A percentile compares a stretch with the other conserved stretches of the same genome.
Conservation (phyloP, 2,888 invertebrate species). For the Fragum whitleyi region DNA sequence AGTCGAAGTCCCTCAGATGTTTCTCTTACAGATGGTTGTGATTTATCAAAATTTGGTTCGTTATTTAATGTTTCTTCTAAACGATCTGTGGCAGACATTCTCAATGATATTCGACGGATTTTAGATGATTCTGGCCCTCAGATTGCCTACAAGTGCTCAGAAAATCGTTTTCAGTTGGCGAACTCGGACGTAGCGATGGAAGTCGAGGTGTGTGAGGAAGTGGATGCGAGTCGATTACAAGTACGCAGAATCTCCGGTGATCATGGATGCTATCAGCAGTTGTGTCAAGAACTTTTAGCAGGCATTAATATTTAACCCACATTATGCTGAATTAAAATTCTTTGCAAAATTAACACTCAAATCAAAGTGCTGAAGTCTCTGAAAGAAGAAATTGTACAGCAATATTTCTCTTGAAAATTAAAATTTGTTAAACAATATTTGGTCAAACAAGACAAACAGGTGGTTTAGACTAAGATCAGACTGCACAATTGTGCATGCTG, state of each 20-base stretch:
- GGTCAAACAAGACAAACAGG: too few species aligned
- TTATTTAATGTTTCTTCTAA: slow-evolving; percentile 68
- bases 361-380: too few species aligned
- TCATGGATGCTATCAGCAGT: slow-evolving; percentile 76
- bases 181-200: slow-evolving; percentile 79
- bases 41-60: slow-evolving; percentile 56
- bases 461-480: too few species aligned
- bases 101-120: slow-evolving; percentile 76
- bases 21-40: slow-evolving; percentile 35
- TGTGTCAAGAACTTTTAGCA: slow-evolving; percentile 79
- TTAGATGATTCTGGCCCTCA: slow-evolving; percentile 75
- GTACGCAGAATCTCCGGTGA: slow-evolving; percentile 81
- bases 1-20: slow-evolving; percentile 30
- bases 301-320: slow-evolving; percentile 75
- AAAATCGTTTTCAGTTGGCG: slow-evolving; percentile 74
- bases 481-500: too few species aligned
- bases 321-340: too few species aligned
- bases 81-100: slow-evolving; percentile 77
- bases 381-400: too few species aligned
- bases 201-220: slow-evolving; percentile 78
- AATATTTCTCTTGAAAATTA: too few species aligned
- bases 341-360: too few species aligned
- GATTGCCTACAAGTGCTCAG: slow-evolving; percentile 77
- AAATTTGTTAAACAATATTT: background rate
- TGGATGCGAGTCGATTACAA: slow-evolving; percentile 76